A percentile compares a stretch with the other conserved stretches of the same genome.
phyloP scores from a whole-genome alignment of 1,140 invertebrate genomes.

The Laodelphax striatellus region DNA sequence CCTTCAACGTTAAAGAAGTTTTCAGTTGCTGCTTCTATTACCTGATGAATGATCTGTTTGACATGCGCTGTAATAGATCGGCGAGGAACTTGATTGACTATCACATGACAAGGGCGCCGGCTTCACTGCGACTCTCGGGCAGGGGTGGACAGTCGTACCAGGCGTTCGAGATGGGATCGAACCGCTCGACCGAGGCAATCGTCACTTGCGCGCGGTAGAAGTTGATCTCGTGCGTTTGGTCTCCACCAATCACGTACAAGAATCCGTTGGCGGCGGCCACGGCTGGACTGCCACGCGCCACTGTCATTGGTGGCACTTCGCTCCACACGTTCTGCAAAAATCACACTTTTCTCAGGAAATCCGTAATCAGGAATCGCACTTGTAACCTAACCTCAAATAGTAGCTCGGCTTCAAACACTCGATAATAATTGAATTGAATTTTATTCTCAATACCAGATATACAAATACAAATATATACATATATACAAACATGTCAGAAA shows the following conservation, averaged over 20 bases:
- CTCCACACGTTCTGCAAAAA: slow-evolving; percentile 60
- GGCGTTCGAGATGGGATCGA: slow-evolving; percentile 60
- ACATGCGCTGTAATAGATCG: too few relatives aligned
- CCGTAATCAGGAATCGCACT: too few relatives aligned
- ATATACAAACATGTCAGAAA: too few relatives aligned
- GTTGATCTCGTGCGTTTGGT: slow-evolving; percentile 54
- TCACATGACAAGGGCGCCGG: slow-evolving; percentile 52
- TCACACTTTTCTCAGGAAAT: too few relatives aligned
- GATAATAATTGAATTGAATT: too few relatives aligned
- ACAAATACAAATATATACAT: too few relatives aligned
- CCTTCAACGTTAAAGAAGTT: too few relatives aligned
- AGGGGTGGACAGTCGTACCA: slow-evolving; percentile 68
- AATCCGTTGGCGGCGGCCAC: slow-evolving; percentile 70
- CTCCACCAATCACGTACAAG: slow-evolving; percentile 76
- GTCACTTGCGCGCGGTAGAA: slow-evolving; percentile 74
- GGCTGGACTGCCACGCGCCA: slow-evolving; percentile 67
- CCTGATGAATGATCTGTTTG: too few relatives aligned
- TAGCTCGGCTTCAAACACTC: too few relatives aligned
- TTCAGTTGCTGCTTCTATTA: too few relatives aligned
- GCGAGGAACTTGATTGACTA: background rate
- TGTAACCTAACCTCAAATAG: too few relatives aligned
- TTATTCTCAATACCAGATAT: too few relatives aligned
- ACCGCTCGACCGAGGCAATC: slow-evolving; percentile 66
- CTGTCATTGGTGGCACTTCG: slow-evolving; percentile 57
- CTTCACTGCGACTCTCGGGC: slow-evolving; percentile 71